Evolutionary conservation across 2,113 vertebrate genomes (phyloP).

Genomic region (Megaceryle maxima): DNA sequence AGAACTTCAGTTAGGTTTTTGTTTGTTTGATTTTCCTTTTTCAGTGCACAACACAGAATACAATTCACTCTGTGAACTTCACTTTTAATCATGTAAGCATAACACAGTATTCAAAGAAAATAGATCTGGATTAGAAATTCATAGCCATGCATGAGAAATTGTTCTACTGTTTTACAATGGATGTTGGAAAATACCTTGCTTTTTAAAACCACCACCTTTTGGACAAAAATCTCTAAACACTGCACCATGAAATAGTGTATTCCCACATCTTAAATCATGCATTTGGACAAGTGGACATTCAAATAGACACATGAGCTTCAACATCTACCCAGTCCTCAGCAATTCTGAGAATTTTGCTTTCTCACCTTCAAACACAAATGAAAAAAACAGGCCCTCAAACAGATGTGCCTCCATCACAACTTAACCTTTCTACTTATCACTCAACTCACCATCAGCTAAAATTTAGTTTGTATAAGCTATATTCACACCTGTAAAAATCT

Average conservation of each 20-base stretch:
- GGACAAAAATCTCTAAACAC: not conserved
- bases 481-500: not conserved
- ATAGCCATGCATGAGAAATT: not conserved
- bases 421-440: not conserved
- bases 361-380: not conserved
- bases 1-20: not conserved
- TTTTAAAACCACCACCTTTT: not conserved
- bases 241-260: not conserved
- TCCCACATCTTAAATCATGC: not conserved
- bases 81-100: not conserved
- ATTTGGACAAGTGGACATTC: not conserved
- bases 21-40: not conserved
- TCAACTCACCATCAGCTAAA: not conserved
- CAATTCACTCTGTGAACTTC: not conserved
- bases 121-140: not conserved
- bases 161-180: not conserved
- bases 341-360: not conserved
- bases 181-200: not conserved
- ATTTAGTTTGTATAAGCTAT: not conserved
- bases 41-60: not conserved
- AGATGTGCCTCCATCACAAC: not conserved
- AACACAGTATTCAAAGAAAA: not conserved
- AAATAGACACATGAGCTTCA: not conserved
- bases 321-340: not conserved
- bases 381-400: not conserved